Evolutionary conservation across 64 coral and sea anemone genomes (phyloP).

Genomic region (Anthopleura sola): DNA sequence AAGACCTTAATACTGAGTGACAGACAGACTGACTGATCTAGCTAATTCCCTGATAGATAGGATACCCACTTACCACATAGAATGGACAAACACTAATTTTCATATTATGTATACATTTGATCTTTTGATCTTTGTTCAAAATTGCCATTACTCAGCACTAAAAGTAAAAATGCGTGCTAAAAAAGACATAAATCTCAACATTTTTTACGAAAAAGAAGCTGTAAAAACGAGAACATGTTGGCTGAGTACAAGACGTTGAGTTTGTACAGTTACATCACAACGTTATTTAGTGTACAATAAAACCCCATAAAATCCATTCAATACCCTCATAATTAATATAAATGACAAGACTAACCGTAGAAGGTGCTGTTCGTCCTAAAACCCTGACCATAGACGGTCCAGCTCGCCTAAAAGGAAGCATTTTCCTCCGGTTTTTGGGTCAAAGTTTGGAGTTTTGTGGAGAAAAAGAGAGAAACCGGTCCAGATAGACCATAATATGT

Average conservation of each 20-base stretch:
- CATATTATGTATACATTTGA: too few relatives aligned
- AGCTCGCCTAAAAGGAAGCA: constrained; percentile 61
- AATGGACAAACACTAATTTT: too few relatives aligned
- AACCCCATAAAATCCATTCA: background rate
- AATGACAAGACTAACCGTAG: constrained; percentile 34
- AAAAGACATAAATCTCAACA: too few relatives aligned
- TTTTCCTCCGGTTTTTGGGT: constrained; percentile 22
- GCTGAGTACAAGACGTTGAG: background rate
- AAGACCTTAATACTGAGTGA: too few relatives aligned
- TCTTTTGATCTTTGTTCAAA: too few relatives aligned
- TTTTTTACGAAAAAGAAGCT: too few relatives aligned
- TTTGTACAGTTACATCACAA: background rate
- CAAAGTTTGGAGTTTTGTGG: background rate
- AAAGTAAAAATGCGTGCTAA: too few relatives aligned
- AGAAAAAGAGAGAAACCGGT: background rate
- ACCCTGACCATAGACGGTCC: constrained; percentile 41
- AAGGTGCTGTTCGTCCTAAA: constrained; percentile 37
- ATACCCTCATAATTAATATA: background rate
- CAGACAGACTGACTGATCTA: too few relatives aligned
- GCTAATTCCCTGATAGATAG: too few relatives aligned
- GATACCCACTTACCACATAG: too few relatives aligned
- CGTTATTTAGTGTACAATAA: background rate
- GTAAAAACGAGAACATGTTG: too few relatives aligned
- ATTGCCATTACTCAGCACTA: too few relatives aligned
- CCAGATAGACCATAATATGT: constrained; percentile 75